phyloP scores from a whole-genome alignment of 2,797 vertebrate species.

The Bucorvus abyssinicus region DNA sequence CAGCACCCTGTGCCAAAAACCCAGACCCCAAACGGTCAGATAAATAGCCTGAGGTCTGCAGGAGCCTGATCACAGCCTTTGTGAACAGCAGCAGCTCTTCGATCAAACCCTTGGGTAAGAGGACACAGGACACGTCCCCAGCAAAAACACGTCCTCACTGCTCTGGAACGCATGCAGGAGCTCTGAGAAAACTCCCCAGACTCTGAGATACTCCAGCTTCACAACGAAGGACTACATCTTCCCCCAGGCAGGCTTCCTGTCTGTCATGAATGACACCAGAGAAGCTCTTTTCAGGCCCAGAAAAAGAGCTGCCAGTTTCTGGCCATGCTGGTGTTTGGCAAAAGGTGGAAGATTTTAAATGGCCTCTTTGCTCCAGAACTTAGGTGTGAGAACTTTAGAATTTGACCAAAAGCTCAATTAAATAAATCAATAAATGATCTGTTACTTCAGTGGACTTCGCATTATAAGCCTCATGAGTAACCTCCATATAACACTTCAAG shows the following conservation, averaged over 20 bases:
- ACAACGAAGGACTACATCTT: not conserved
- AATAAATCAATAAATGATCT: not conserved
- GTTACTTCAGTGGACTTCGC: not conserved
- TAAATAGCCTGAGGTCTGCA: not conserved
- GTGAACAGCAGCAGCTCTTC: not conserved
- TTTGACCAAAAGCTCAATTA: conserved; percentile 8
- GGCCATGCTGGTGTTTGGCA: not conserved
- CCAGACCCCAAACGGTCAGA: not conserved
- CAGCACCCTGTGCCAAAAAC: not conserved
- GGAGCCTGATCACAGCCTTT: not conserved
- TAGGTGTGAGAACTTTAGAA: not conserved
- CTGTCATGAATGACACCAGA: not conserved
- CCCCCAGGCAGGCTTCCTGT: not conserved
- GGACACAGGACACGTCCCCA: not conserved
- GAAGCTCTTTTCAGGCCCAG: not conserved
- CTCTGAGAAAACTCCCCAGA: not conserved
- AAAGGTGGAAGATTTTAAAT: not conserved
- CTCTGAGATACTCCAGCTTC: not conserved
- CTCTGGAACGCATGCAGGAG: not conserved
- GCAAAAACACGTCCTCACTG: not conserved
- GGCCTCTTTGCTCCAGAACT: not conserved
- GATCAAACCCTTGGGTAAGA: not conserved
- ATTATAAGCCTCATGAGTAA: not conserved
- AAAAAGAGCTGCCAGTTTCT: not conserved
- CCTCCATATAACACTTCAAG: not conserved